Percentiles rank a stretch among this genome's conserved stretches.
These are phyloP conservation scores for Mixornis gularis DNA, from an alignment of 2,113 vertebrate genomes.

Conservation along the genomic window DNA sequence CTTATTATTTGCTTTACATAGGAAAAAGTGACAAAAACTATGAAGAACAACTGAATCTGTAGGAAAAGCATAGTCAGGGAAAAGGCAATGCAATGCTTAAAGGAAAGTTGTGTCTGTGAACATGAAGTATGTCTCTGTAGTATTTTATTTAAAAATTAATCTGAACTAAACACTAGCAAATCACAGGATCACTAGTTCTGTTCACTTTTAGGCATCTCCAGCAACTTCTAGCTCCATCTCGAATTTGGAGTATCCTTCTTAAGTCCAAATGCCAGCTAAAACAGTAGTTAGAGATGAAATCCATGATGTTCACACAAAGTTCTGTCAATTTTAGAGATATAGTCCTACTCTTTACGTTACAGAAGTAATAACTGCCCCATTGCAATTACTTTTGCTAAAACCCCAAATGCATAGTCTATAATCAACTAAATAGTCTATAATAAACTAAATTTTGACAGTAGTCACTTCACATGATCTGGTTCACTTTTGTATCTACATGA, in stretches of 20 bases:
- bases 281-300: background rate
- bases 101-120: background rate
- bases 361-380: background rate
- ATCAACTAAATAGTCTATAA: background rate
- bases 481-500: background rate
- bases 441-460: background rate
- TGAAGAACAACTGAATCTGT: background rate
- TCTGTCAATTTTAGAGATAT: background rate
- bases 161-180: background rate
- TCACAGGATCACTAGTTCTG: background rate
- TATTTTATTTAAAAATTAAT: background rate
- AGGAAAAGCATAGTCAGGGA: background rate
- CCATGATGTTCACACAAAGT: background rate
- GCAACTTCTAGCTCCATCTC: background rate
- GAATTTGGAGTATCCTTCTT: background rate
- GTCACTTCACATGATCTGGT: background rate
- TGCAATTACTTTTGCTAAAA: background rate
- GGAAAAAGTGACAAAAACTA: background rate
- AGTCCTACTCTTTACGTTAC: background rate
- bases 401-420: background rate
- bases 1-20: background rate
- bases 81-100: background rate
- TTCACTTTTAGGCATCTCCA: background rate
- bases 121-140: background rate
- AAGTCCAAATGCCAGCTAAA: background rate